Evolutionary conservation across 2,888 invertebrate genomes (phyloP).

Genomic region (Epirrita christyi): DNA sequence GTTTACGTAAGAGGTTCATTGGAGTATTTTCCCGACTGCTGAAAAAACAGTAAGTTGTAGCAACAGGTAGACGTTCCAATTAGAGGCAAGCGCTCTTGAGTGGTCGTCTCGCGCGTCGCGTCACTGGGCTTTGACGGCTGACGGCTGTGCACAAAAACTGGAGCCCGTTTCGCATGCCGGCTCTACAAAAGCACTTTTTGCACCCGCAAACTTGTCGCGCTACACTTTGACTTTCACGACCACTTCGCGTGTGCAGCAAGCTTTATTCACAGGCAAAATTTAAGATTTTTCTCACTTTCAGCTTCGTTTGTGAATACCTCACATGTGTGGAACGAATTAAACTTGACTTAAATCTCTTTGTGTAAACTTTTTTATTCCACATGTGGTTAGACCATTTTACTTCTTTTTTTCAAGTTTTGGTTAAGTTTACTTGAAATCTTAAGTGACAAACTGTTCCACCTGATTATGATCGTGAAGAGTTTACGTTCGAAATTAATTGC

Average conservation of each 20-base stretch:
- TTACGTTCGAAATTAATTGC: constrained; percentile 27
- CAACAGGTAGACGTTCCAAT: constrained; percentile 84
- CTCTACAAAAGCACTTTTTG: constrained; percentile 72
- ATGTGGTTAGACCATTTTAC: background rate
- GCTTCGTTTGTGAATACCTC: constrained; percentile 28
- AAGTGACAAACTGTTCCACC: constrained; percentile 17
- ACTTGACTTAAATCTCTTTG: constrained; percentile 16
- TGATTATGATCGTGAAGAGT: constrained; percentile 22
- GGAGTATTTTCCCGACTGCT: constrained; percentile 58
- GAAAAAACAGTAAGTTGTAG: constrained; percentile 71
- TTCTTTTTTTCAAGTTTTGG: constrained; percentile 3
- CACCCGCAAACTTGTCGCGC: constrained; percentile 64
- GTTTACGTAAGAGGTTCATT: constrained; percentile 71
- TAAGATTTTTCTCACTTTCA: constrained; percentile 35
- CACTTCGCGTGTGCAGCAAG: constrained; percentile 50
- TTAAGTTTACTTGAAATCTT: background rate
- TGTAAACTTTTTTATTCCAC: constrained; percentile 6
- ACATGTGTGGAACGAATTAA: constrained; percentile 24
- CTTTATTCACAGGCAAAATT: constrained; percentile 33
- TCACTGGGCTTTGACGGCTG: constrained; percentile 71
- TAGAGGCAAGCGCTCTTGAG: constrained; percentile 75
- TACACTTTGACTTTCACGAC: constrained; percentile 72
- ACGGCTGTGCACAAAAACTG: constrained; percentile 70
- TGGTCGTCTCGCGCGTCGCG: constrained; percentile 70
- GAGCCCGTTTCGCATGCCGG: constrained; percentile 71